Conservation (phyloP, 1,140 invertebrate species). For the Tenebrio molitor region DNA sequence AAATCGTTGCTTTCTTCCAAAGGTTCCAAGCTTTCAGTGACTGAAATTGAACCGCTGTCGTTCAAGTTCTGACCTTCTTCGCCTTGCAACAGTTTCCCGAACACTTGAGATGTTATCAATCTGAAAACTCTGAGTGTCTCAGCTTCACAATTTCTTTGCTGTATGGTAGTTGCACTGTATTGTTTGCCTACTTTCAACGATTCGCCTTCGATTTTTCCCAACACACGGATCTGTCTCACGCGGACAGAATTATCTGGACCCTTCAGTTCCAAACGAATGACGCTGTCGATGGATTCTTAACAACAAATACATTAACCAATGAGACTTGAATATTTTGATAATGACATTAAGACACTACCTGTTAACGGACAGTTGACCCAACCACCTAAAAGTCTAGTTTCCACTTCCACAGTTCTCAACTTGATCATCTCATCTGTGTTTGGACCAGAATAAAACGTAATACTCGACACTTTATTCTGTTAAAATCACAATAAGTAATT, state of each 20-base stretch:
- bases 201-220: constrained; percentile 73
- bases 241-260: constrained; percentile 92
- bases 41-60: constrained; percentile 66
- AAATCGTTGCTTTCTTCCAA: constrained; percentile 86
- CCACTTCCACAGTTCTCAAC: constrained; percentile 86
- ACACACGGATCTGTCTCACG: constrained; percentile 83
- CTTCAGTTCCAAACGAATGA: constrained; percentile 87
- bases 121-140: constrained; percentile 95
- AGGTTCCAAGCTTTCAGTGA: constrained; percentile 69
- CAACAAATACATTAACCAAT: constrained; percentile 5
- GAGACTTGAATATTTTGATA: no score
- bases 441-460: constrained; percentile 85
- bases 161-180: constrained; percentile 71
- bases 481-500: neutral
- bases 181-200: constrained; percentile 69
- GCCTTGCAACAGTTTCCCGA: constrained; percentile 88
- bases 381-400: constrained; percentile 79
- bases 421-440: constrained; percentile 86
- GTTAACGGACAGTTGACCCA: constrained; percentile 90
- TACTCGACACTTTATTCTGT: constrained; percentile 89
- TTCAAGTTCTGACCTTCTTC: constrained; percentile 66
- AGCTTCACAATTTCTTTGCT: constrained; percentile 89
- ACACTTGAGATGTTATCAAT: constrained; percentile 93
- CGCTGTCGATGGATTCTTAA: constrained; percentile 69
- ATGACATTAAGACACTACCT: no score